These are phyloP conservation scores for Zygothrica quintamaculata DNA, from an alignment of 2,888 invertebrate species.

Conservation along the genomic window DNA sequence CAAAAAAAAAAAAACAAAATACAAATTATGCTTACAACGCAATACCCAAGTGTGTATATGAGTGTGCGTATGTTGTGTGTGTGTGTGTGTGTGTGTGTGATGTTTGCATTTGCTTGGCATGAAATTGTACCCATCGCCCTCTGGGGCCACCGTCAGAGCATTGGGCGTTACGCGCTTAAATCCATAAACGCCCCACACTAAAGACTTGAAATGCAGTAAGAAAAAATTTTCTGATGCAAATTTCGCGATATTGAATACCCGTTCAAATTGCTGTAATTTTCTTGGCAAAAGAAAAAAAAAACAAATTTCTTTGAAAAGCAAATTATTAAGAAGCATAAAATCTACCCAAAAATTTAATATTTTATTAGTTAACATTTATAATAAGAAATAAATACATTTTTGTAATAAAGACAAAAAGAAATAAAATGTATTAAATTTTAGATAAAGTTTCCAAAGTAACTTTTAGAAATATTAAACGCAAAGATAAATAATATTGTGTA, in stretches of 20 bases:
- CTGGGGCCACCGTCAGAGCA: slow-evolving; percentile 43
- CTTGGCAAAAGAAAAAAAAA: slow-evolving; percentile 14
- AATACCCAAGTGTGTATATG: slow-evolving; percentile 29
- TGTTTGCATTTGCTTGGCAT: slow-evolving; percentile 21
- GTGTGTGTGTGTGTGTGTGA: slow-evolving; percentile 19
- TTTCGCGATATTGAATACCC: slow-evolving; percentile 61
- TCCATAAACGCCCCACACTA: slow-evolving; percentile 44
- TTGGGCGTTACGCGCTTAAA: slow-evolving; percentile 62
- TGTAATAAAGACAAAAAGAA: slow-evolving; percentile 17
- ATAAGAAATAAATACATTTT: slow-evolving; percentile 39
- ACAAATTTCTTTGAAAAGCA: neutral
- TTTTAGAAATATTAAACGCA: too few species aligned
- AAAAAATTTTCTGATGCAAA: slow-evolving; percentile 65
- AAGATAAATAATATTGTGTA: too few species aligned
- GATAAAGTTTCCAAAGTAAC: too few species aligned
- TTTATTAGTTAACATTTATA: slow-evolving; percentile 49
- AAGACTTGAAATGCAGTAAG: slow-evolving; percentile 26
- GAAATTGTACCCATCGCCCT: slow-evolving; percentile 22
- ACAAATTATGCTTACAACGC: slow-evolving; percentile 67
- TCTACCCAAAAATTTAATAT: slow-evolving; percentile 41
- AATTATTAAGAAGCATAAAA: slow-evolving; percentile 15
- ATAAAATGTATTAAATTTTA: too few species aligned
- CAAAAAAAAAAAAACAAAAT: slow-evolving; percentile 66
- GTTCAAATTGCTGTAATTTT: slow-evolving; percentile 71
- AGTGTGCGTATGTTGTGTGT: slow-evolving; percentile 11